Conservation (phyloP, 2,888 invertebrate genomes). For the Nephrotoma guestfalica region DNA sequence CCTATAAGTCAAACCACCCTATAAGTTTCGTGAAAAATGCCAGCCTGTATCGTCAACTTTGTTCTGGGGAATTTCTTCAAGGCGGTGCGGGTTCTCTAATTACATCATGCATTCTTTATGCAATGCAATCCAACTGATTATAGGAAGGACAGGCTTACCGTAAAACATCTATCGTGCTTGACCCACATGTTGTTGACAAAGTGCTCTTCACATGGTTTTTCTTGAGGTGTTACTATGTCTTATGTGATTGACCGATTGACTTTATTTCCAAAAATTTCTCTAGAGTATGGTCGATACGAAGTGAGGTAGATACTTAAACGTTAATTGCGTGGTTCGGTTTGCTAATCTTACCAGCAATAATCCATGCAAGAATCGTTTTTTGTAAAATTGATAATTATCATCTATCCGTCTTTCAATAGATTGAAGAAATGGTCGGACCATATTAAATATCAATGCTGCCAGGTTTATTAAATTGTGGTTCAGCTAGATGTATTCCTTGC, state of each 20-base stretch:
- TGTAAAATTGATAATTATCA: not conserved
- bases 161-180: not conserved
- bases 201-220: not conserved
- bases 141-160: not conserved
- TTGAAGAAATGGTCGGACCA: not conserved
- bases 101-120: too few relatives aligned
- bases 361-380: not conserved
- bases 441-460: too few relatives aligned
- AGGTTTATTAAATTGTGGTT: too few relatives aligned
- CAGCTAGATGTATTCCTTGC: too few relatives aligned
- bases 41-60: too few relatives aligned
- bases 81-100: too few relatives aligned
- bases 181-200: not conserved
- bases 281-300: not conserved
- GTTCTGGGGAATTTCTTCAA: too few relatives aligned
- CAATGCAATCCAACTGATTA: too few relatives aligned
- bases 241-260: not conserved
- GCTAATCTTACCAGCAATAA: not conserved
- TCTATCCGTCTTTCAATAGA: not conserved
- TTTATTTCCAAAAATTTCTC: not conserved
- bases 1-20: too few relatives aligned
- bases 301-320: not conserved
- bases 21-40: too few relatives aligned
- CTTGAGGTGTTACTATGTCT: not conserved
- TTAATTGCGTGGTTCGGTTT: not conserved